These are phyloP conservation scores for Wasmannia auropunctata DNA, from an alignment of 1,140 invertebrate species.

Conservation along the genomic window DNA sequence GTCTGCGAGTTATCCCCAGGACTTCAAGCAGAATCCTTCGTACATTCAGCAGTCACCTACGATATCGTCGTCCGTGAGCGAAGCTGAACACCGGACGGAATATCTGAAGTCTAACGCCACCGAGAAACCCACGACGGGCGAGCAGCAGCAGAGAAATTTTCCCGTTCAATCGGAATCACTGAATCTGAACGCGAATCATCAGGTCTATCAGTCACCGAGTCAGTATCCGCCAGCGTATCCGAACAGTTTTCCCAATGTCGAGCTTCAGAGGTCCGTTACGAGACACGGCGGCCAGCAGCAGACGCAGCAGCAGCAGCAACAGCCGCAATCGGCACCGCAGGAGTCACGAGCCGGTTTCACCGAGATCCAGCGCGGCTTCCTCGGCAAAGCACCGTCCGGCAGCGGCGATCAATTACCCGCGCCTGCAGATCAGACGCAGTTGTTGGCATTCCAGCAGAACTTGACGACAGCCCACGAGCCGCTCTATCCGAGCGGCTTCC, in stretches of 20 bases:
- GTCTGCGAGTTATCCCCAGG: slow-evolving; percentile 71
- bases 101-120: slow-evolving; percentile 76
- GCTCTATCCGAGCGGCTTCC: slow-evolving; percentile 81
- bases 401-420: slow-evolving; percentile 56
- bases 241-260: slow-evolving; percentile 75
- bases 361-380: slow-evolving; percentile 72
- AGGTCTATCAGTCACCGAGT: slow-evolving; percentile 77
- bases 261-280: slow-evolving; percentile 67
- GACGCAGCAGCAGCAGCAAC: slow-evolving; percentile 67
- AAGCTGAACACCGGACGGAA: slow-evolving; percentile 73
- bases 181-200: slow-evolving; percentile 77
- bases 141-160: slow-evolving; percentile 80
- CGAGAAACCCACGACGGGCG: slow-evolving; percentile 74
- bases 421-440: slow-evolving; percentile 73
- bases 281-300: slow-evolving; percentile 70
- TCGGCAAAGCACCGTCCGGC: slow-evolving; percentile 53
- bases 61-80: slow-evolving; percentile 63
- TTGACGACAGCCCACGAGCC: slow-evolving; percentile 76
- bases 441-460: slow-evolving; percentile 79
- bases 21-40: slow-evolving; percentile 78
- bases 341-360: slow-evolving; percentile 69
- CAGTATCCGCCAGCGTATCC: slow-evolving; percentile 78
- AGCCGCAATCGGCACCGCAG: slow-evolving; percentile 50
- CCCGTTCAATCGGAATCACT: slow-evolving; percentile 71
- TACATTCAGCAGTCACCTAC: slow-evolving; percentile 73